A percentile compares a stretch with the other conserved stretches of the same genome.
These are phyloP conservation scores for Chrysemys picta DNA, from an alignment of 2,113 vertebrate genomes.

Conservation along the genomic window DNA sequence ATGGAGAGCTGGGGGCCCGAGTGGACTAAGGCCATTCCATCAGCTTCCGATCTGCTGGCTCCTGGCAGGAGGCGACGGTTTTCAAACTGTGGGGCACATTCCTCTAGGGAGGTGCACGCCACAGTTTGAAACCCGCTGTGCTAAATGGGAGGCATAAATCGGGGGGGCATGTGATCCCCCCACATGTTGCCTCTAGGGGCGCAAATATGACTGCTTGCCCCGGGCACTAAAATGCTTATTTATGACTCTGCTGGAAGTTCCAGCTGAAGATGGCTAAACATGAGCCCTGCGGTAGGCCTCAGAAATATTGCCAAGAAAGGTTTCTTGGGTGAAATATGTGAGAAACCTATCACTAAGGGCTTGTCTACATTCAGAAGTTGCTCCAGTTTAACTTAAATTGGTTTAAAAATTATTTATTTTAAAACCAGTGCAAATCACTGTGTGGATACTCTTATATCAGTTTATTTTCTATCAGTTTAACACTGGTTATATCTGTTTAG, in stretches of 20 bases:
- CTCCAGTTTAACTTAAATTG: background rate
- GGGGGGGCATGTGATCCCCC: too few species aligned
- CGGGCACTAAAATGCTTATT: accelerated
- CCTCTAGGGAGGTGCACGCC: too few species aligned
- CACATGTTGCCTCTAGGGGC: too few species aligned
- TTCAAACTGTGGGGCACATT: too few species aligned
- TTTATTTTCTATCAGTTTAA: background rate
- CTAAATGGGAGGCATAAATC: too few species aligned
- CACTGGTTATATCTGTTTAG: background rate
- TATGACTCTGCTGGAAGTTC: background rate
- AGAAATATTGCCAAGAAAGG: background rate
- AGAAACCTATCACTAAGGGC: background rate
- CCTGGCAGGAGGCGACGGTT: too few species aligned
- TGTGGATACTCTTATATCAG: background rate
- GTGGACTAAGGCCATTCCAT: background rate
- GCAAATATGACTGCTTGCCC: too few species aligned
- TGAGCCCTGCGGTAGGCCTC: background rate
- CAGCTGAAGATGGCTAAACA: background rate
- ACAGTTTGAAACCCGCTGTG: too few species aligned
- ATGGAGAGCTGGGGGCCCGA: too few species aligned
- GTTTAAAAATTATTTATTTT: background rate
- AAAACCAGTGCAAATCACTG: background rate
- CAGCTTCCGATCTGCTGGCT: too few species aligned
- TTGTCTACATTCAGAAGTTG: background rate
- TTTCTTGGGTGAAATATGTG: background rate